Base-by-base conservation (phyloP, 2,113 vertebrate genomes). In the Saccopteryx bilineata region DNA sequence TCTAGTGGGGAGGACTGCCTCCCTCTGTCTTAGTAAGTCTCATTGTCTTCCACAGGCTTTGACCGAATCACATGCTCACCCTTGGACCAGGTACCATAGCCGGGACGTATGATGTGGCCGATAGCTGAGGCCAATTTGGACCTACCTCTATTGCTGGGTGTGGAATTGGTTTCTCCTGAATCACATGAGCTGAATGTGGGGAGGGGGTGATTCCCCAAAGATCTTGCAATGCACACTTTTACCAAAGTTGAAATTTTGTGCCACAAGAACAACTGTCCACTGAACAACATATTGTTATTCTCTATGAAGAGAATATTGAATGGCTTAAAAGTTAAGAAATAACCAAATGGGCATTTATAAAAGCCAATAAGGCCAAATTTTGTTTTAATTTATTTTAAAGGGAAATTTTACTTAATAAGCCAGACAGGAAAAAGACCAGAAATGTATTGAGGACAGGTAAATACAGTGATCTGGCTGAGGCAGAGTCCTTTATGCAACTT, bases 281-380 rank as follows among this genome's bases (percentile, higher is more conserved):
- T 52, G 60, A 89, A 84, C 24, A 63, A 68, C 12, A 71, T 75
- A 19, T 24, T 90, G 4, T 79, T 91, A 9, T 28, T 71, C n/a
- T 92, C 3, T 92, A 31, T 95, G 66, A 87, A 71, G 46, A 90
- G 65, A 82, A 17, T 74, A 50, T 81, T 81, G 65, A 71, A 33
- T 92, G 52, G 18, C n/a, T 79, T 94, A 31, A 95, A 96, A 91
- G 18, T 50, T 72, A 88, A 80, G n/a, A 66, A 82, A 33, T 31
- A 69, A 26, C 69, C 72, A 48, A 19, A 24, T 88, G 31, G 9
- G 11, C 33, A 60, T 94, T 94, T 19, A 48, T 86, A 63, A 63
- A 91, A 52, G 13, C 33, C 58, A 71, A 46, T 50, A 93, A 90
- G 79, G 11, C 18, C 46, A 39, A 9, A 79, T 90, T 92, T 39